These are phyloP conservation scores for Arenicola marina DNA, from an alignment of 2,888 invertebrate genomes.

Conservation along the genomic window DNA sequence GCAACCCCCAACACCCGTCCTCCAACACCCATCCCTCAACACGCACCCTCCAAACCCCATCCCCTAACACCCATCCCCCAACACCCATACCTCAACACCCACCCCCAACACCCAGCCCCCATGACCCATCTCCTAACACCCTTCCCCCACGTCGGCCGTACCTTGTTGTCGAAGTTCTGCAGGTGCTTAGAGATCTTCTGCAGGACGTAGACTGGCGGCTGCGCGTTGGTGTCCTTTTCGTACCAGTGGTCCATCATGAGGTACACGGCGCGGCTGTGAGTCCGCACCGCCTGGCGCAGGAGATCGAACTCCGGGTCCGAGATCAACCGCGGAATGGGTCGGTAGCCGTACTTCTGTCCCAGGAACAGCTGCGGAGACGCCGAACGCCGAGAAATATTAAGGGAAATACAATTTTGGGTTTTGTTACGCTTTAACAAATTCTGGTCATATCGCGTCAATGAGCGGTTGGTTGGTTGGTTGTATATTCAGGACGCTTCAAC, in stretches of 20 bases:
- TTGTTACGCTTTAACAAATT: not conserved
- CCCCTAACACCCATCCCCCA: no score
- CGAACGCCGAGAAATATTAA: no score
- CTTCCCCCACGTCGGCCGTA: no score
- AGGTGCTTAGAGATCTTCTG: conserved; percentile 38
- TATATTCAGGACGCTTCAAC: not conserved
- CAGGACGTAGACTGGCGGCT: conserved; percentile 48
- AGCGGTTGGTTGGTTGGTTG: no score
- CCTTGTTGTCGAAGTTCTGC: conserved; percentile 29
- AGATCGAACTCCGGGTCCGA: conserved; percentile 41
- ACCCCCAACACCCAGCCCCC: no score
- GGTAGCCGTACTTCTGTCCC: conserved; percentile 54
- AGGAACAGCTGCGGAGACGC: conserved; percentile 52
- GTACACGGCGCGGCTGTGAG: conserved; percentile 33
- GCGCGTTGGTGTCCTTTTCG: conserved; percentile 45
- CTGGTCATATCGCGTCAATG: no score
- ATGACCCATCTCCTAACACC: no score
- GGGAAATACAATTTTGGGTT: no score
- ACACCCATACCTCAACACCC: no score
- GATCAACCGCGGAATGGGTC: conserved; percentile 45
- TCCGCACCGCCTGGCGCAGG: conserved; percentile 36
- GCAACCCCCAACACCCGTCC: no score
- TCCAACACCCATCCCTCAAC: no score
- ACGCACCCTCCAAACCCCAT: no score
- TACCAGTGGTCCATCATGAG: conserved; percentile 49